phyloP scores from a whole-genome alignment of 2,113 vertebrate genomes.

The Phocoena sinus region DNA sequence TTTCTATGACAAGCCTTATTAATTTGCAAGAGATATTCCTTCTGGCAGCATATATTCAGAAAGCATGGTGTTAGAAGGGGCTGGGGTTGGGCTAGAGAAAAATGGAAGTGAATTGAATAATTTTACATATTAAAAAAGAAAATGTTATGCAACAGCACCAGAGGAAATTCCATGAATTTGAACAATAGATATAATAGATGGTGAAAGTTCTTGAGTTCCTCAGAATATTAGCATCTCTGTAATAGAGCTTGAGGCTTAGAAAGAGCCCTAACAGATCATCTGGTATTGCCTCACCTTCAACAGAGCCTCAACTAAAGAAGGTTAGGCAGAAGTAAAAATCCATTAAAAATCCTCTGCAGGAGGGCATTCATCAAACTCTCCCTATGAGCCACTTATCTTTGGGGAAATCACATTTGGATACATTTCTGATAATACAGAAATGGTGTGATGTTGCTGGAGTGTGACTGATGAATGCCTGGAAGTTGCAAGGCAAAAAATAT shows the following conservation, averaged over 20 bases:
- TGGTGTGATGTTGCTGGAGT: constrained; percentile 64
- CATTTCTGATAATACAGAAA: constrained; percentile 53
- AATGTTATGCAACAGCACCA: not conserved
- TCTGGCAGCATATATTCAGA: constrained; percentile 42
- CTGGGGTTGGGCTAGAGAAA: not conserved
- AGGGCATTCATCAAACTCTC: constrained; percentile 39
- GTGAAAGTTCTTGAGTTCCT: constrained; percentile 23
- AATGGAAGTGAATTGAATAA: not conserved
- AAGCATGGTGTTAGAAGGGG: not conserved
- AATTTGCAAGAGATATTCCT: constrained; percentile 60
- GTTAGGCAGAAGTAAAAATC: constrained; percentile 44
- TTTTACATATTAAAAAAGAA: constrained; percentile 47
- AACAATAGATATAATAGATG: constrained; percentile 59
- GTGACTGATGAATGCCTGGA: constrained; percentile 34
- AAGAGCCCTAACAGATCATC: not conserved
- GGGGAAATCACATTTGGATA: constrained; percentile 48
- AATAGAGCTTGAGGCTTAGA: constrained; percentile 40
- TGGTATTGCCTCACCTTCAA: not conserved
- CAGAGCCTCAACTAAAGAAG: constrained; percentile 26
- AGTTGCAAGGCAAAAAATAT: not conserved
- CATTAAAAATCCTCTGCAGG: constrained; percentile 37
- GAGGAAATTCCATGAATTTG: constrained; percentile 48
- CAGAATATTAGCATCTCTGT: constrained; percentile 6
- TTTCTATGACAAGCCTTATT: constrained; percentile 65
- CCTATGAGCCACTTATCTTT: constrained; percentile 3